Evolutionary conservation across 2,797 vertebrate genomes (phyloP).

Genomic region (Diceros bicornis): DNA sequence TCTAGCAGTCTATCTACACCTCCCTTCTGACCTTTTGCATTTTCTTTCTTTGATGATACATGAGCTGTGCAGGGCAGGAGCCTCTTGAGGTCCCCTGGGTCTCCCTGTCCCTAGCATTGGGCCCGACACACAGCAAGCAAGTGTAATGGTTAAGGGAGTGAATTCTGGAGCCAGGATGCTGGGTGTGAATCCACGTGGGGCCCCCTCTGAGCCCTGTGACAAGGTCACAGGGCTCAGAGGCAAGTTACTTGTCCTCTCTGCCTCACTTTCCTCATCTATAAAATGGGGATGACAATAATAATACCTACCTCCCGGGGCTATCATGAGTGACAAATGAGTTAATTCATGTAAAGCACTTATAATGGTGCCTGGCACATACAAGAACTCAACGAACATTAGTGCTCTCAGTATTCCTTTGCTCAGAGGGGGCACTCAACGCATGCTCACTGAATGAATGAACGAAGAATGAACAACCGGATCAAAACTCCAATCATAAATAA

Average conservation of each 20-base stretch:
- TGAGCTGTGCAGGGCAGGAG: neutral
- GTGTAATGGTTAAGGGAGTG: too few species aligned
- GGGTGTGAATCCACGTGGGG: neutral
- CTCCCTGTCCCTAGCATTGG: accelerated
- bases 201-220: neutral
- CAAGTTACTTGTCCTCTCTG: neutral
- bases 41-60: neutral
- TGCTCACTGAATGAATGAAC: neutral
- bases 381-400: too few species aligned
- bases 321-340: neutral
- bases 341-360: neutral
- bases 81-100: accelerated
- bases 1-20: neutral
- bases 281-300: neutral
- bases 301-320: neutral
- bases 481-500: neutral
- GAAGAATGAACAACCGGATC: neutral
- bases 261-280: neutral
- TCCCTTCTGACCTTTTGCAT: too few species aligned
- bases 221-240: too few species aligned
- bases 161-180: neutral
- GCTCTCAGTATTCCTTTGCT: neutral
- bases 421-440: neutral
- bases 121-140: neutral
- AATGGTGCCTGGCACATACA: neutral